Evolutionary conservation across 2,888 invertebrate species (phyloP), one percentile per base, ranked within the genome.

Genomic region (Philonicus albiceps): DNA sequence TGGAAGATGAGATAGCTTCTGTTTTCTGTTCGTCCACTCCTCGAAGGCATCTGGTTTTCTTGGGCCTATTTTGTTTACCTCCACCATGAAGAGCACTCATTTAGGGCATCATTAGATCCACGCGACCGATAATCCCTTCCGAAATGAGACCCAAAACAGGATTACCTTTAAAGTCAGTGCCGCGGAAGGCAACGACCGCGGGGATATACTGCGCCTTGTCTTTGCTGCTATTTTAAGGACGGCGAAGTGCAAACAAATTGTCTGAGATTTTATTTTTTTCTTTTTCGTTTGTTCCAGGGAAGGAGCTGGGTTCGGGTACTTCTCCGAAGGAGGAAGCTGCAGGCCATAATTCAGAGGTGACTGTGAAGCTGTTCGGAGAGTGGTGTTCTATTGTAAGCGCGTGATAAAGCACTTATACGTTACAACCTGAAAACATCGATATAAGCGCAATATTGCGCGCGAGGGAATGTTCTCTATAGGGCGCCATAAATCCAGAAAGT

Each of bases 41-140:
- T 34, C n/a, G 84, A 73, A 84, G 73, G 72, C 84, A 84, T 84
- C 84, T 84, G 84, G 34, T 43, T 84, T 73, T 73, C 2, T 22
- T 83, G 16, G 37, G 11, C 37, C 7, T 73, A 22, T 31, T 40
- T 84, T n/a, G 13, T 40, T 73, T 40, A 84, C 72, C n/a, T 19
- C 81, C 73, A 27, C 34, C 37, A 37, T 22, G 73, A 22, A 34
- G 55, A 27, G 78, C 78, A 43, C 78, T 64, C 19, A 64, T 64
- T 64, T 64, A 43, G 40, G 55, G 37, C 22, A 64, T 83, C 81
- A 78, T 78, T 83, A 83, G 19, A 64, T 64, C 81, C 84, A 84
- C 84, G 84, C 73, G 84, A 84, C 84, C 40, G 84, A 84, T 84
- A 84, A 84, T 84, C 84, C 84, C 84, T 84, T 84, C 34, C 31